Evolutionary conservation across 2,113 vertebrate species (phyloP), one percentile per base, ranked within the genome.

Genomic region (Psittacula cyanocephala): DNA sequence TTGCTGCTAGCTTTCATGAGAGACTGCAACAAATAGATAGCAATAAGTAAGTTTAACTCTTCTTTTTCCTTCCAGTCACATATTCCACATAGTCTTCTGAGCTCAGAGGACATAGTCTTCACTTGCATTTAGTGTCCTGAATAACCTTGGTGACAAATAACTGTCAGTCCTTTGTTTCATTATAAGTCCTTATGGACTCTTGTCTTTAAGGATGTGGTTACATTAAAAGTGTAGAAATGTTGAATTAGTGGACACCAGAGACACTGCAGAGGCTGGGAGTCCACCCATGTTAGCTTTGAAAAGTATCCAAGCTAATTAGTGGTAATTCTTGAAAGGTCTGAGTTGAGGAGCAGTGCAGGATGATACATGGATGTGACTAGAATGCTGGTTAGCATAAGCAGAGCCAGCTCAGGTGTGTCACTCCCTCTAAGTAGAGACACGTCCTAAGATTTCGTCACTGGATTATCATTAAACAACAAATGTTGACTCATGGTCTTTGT

Each of bases 1-100:
- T 97, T 82, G 97, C 98, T 72, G 92, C 55, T 65, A 97, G 94
- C 29, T 99, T 99, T 96, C 98, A 98, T 22, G 68, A 97, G 24
- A 98, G 98, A 55, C 96, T 99, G 7, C 92, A 98, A 78, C 89
- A 93, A 46, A 70, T 98, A 55, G 98, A 99, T 97, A 97, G 52
- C 89, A 97, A 93, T 68, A 98, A 99, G 99, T 99, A 98, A 94
- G 98, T 96, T 70, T 29, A 63, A 20, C 9, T 50, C 12, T 35
- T 68, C 15, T 57, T 63, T 11, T 35, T 43, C 80, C 4, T 79
- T 43, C 23, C 16, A 46, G n/a, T 75, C 31, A 75, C 53, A 43
- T 68, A 57, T 8, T 59, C 10, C 11, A 6, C 50, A 10, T 53
- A 33, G n/a, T 77, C 13, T 7, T 78, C 47, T 77, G 50, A 28